Evolutionary conservation across 1,140 invertebrate genomes (phyloP).

Genomic region (Fragariocoptes setiger): DNA sequence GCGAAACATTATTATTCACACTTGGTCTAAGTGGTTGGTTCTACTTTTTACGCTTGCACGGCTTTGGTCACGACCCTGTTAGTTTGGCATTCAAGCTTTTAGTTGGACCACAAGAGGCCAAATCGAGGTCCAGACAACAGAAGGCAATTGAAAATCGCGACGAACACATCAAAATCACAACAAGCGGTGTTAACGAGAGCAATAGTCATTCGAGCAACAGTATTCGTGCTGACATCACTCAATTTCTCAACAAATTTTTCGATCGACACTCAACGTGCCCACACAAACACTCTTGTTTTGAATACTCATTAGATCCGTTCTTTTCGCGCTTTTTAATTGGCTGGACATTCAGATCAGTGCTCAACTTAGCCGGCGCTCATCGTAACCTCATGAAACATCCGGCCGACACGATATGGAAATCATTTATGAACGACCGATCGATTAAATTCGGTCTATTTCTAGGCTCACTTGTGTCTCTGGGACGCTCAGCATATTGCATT

Average conservation of each 20-base stretch:
- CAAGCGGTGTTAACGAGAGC: not conserved
- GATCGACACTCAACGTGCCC: not conserved
- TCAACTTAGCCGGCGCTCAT: not conserved
- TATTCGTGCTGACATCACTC: not conserved
- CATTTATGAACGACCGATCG: not conserved
- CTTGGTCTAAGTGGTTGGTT: slow-evolving; percentile 1
- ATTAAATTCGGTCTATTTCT: slow-evolving; percentile 10
- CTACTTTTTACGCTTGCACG: slow-evolving; percentile 5
- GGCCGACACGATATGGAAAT: not conserved
- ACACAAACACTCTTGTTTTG: not conserved
- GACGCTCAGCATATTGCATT: slow-evolving; percentile 8
- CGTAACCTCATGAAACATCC: not conserved
- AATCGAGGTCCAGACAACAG: not conserved
- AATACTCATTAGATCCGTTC: not conserved
- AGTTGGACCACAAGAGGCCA: slow-evolving; percentile 5
- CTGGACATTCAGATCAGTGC: not conserved
- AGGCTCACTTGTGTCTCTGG: slow-evolving; percentile 10
- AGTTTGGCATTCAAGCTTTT: slow-evolving; percentile 4
- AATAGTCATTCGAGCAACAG: too few species aligned
- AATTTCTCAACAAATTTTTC: not conserved
- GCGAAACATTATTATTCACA: slow-evolving; percentile 20
- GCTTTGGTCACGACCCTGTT: slow-evolving; percentile 6
- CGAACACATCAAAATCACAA: not conserved
- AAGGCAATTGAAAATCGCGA: not conserved
- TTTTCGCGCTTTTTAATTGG: not conserved